Conservation (phyloP, 2,888 invertebrate species). For the Agriopis marginaria region DNA sequence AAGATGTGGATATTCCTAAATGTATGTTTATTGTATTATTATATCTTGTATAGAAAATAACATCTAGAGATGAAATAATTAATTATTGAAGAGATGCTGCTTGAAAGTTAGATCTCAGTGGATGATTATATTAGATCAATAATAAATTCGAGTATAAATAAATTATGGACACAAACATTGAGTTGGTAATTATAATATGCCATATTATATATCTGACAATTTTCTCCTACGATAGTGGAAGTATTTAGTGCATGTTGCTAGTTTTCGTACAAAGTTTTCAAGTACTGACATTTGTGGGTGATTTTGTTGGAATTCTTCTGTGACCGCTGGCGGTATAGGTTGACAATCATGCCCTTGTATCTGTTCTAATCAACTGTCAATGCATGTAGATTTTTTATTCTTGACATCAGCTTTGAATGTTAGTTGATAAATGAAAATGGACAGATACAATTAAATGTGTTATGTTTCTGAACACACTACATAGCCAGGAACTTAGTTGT, state of each 20-base stretch:
- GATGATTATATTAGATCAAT: conserved; percentile 66
- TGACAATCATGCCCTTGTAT: conserved; percentile 59
- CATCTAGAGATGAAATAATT: conserved; percentile 68
- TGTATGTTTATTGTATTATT: conserved; percentile 68
- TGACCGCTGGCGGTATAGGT: conserved; percentile 74
- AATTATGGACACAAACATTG: conserved; percentile 55
- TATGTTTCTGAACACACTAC: conserved; percentile 38
- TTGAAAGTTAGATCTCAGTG: conserved; percentile 78
- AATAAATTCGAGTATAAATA: conserved; percentile 59
- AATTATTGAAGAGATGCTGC: conserved; percentile 69
- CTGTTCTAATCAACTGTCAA: conserved; percentile 49
- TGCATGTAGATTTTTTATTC: conserved; percentile 61
- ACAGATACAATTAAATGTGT: conserved; percentile 29
- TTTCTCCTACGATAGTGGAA: conserved; percentile 25
- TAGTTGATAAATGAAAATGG: conserved; percentile 46
- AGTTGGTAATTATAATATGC: conserved; percentile 51
- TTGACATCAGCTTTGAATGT: conserved; percentile 60
- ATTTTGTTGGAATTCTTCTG: conserved; percentile 39
- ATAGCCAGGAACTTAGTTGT: conserved; percentile 59
- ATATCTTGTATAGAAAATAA: conserved; percentile 81
- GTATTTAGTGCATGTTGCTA: conserved; percentile 29
- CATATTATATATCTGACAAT: conserved; percentile 59
- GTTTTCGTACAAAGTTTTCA: conserved; percentile 44
- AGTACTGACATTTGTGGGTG: conserved; percentile 30
- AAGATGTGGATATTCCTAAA: conserved; percentile 84